These are phyloP conservation scores for Mirza zaza DNA, from an alignment of 2,113 vertebrate genomes.

Conservation along the genomic window DNA sequence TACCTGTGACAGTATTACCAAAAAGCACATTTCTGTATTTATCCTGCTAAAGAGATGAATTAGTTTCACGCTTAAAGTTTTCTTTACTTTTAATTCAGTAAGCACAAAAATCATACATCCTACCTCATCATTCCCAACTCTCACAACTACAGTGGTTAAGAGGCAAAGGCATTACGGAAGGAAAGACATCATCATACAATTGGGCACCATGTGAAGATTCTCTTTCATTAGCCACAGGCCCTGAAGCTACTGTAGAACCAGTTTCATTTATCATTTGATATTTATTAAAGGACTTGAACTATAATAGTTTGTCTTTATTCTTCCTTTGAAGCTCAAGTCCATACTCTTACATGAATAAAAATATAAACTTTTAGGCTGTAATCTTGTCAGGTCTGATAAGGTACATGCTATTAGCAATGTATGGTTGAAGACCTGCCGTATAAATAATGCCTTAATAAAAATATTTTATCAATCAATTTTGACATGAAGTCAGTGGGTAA, in stretches of 20 bases:
- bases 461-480: neutral
- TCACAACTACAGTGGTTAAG: neutral
- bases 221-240: neutral
- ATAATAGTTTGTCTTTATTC: neutral
- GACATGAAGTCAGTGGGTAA: neutral
- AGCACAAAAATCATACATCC: neutral
- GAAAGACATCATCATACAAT: neutral
- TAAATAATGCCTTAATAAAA: neutral
- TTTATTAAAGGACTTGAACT: neutral
- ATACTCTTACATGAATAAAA: neutral
- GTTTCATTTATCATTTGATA: slow-evolving; percentile 18
- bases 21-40: slow-evolving; percentile 36
- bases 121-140: neutral
- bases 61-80: slow-evolving; percentile 1
- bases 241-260: neutral
- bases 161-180: neutral
- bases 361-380: neutral
- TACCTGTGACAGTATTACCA: neutral
- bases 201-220: neutral
- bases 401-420: neutral
- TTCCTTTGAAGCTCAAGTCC: slow-evolving; percentile 15
- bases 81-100: neutral
- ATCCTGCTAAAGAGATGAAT: slow-evolving; percentile 4
- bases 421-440: neutral
- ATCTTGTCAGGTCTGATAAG: slow-evolving; percentile 20